Conservation (phyloP, 2,113 vertebrate genomes). For the Nothocercus nigrocapillus region DNA sequence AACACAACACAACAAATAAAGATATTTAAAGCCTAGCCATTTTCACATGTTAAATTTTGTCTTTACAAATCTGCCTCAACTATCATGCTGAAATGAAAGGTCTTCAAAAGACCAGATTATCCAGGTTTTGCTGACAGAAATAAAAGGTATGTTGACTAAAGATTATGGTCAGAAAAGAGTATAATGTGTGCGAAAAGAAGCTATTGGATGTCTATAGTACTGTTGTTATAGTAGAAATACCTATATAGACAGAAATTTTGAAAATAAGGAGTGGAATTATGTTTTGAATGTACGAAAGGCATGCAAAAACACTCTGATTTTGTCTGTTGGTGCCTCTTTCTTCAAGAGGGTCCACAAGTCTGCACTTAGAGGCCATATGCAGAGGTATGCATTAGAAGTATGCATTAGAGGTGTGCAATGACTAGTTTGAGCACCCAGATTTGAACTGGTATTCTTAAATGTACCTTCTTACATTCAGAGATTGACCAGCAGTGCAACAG, state of each 20-base stretch:
- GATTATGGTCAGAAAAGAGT: not conserved
- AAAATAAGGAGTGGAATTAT: not conserved
- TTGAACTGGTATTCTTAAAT: not conserved
- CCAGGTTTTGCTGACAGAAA: not conserved
- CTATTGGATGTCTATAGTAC: not conserved
- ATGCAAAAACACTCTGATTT: not conserved
- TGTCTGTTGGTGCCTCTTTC: not conserved
- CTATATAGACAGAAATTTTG: not conserved
- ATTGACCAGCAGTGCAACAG: not conserved
- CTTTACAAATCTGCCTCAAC: not conserved
- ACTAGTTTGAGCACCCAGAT: not conserved
- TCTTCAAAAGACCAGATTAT: not conserved
- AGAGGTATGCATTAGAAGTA: not conserved
- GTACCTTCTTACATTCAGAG: not conserved
- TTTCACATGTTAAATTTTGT: not conserved
- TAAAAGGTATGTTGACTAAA: not conserved
- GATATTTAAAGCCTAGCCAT: not conserved
- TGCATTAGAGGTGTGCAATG: not conserved
- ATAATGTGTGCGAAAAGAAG: not conserved
- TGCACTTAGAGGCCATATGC: not conserved
- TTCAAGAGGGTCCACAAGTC: not conserved
- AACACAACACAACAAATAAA: not conserved
- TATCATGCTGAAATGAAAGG: not conserved
- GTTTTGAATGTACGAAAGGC: not conserved
- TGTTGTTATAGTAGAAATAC: not conserved